Percentiles rank a stretch among this genome's conserved stretches.
These are phyloP conservation scores for Semnornis frantzii DNA, from an alignment of 2,113 vertebrate species.

Conservation along the genomic window DNA sequence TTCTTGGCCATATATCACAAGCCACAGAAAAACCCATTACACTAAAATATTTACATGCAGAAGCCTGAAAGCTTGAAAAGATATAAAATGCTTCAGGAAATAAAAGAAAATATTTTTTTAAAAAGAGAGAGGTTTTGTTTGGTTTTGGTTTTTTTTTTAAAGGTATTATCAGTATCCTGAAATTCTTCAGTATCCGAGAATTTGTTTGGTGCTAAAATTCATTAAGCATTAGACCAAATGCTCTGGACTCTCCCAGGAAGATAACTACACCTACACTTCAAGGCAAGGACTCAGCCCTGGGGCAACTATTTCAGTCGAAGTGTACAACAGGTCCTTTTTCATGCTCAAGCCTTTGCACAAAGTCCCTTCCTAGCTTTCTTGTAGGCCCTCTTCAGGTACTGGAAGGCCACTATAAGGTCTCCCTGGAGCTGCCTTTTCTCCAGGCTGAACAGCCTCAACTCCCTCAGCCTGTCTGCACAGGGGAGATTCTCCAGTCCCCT, in stretches of 20 bases:
- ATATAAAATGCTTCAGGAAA: rapidly evolving
- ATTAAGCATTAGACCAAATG: background rate
- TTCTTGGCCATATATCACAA: background rate
- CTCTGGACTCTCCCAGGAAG: background rate
- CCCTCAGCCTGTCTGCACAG: no score
- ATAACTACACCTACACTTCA: background rate
- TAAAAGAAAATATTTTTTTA: background rate
- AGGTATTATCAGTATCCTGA: background rate
- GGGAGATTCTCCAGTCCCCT: no score
- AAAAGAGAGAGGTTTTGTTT: no score
- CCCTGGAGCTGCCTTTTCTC: no score
- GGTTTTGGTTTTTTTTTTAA: no score
- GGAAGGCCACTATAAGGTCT: no score
- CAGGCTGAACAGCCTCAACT: no score
- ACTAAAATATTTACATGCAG: background rate
- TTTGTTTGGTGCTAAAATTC: background rate
- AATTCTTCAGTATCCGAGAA: background rate
- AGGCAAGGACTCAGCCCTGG: background rate
- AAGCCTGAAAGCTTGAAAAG: background rate
- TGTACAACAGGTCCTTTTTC: background rate
- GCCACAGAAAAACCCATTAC: background rate
- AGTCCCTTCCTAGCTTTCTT: no score
- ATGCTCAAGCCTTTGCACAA: background rate
- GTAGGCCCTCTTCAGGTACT: no score
- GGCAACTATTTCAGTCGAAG: background rate